A percentile compares a stretch with the other conserved stretches of the same genome.
Conservation (phyloP, 2,113 vertebrate genomes). For the Capricornis sumatraensis region DNA sequence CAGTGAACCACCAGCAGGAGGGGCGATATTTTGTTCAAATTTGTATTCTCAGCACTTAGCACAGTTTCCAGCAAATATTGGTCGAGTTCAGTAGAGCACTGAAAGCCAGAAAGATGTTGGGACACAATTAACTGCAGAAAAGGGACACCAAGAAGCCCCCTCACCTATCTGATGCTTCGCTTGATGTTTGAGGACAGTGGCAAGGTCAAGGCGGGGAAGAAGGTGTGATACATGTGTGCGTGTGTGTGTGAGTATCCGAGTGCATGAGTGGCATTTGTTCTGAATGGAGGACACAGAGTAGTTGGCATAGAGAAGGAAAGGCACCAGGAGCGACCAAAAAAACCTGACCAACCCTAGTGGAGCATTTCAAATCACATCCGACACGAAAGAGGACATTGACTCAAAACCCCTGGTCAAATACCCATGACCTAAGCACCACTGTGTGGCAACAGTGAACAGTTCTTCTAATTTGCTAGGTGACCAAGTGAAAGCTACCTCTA, state of each 20-base stretch:
- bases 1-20: not conserved
- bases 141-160: not conserved
- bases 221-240: too few relatives aligned
- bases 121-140: not conserved
- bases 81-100: not conserved
- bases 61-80: not conserved
- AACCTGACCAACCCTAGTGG: not conserved
- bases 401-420: not conserved
- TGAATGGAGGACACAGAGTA: not conserved
- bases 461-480: not conserved
- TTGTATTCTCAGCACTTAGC: not conserved
- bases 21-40: not conserved
- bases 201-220: not conserved
- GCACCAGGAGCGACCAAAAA: not conserved
- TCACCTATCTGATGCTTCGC: not conserved
- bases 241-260: not conserved
- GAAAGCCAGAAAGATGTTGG: not conserved
- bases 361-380: not conserved
- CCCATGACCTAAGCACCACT: not conserved
- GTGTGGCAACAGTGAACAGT: not conserved
- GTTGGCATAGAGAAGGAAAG: not conserved
- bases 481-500: not conserved
- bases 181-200: not conserved
- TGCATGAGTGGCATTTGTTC: not conserved
- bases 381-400: not conserved